Conservation (phyloP, 2,797 vertebrate genomes). For the Notolabrus celidotus region DNA sequence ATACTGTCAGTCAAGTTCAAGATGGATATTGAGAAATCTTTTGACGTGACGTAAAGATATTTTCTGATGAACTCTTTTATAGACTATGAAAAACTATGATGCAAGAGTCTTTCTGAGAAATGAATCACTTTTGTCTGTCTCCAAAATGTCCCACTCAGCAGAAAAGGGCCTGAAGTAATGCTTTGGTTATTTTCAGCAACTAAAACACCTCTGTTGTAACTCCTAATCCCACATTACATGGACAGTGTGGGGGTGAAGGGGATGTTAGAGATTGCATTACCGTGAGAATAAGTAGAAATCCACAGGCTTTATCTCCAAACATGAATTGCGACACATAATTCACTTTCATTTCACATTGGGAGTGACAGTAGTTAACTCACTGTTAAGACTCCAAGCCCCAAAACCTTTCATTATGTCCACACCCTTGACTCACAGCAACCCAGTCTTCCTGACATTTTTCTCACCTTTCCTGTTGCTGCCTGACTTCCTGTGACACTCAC, state of each 20-base stretch:
- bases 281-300: not conserved
- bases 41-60: not conserved
- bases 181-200: not conserved
- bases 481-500: conserved; percentile 16
- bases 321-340: not conserved
- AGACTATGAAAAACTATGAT: no score
- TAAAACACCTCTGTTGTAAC: not conserved
- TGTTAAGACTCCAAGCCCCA: conserved; percentile 14
- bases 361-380: conserved; percentile 30
- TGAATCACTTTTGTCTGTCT: not conserved
- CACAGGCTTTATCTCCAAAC: not conserved
- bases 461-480: conserved; percentile 73
- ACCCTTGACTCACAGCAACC: conserved; percentile 56
- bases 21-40: not conserved
- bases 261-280: conserved; percentile 9
- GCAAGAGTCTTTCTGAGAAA: not conserved
- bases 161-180: not conserved
- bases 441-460: conserved; percentile 73
- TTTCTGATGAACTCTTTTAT: no score
- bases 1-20: not conserved
- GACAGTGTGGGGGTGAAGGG: conserved; percentile 5
- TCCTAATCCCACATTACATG: not conserved
- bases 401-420: conserved; percentile 49
- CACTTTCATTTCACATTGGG: conserved; percentile 1
- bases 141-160: not conserved